Conservation (phyloP, 2,888 invertebrate species). For the Eilema caniola region DNA sequence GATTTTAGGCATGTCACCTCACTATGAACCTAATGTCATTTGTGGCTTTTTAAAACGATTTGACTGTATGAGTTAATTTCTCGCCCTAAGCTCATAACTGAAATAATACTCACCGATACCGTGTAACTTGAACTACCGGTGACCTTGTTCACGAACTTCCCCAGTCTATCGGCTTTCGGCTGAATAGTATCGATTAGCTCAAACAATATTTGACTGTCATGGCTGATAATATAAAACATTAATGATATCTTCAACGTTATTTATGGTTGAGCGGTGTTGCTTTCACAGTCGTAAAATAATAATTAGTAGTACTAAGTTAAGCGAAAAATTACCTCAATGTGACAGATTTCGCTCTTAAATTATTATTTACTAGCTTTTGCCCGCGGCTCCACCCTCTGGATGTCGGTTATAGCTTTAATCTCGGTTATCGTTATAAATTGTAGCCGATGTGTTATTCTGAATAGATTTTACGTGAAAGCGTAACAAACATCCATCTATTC, state of each 20-base stretch:
- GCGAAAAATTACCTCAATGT: too few species aligned
- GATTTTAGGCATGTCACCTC: too few species aligned
- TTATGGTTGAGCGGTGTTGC: neutral
- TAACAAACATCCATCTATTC: too few species aligned
- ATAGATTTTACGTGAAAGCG: too few species aligned
- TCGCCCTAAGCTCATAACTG: neutral
- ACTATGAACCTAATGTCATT: too few species aligned
- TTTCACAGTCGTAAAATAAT: neutral
- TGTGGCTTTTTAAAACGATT: too few species aligned
- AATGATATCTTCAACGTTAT: neutral
- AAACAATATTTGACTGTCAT: constrained; percentile 18
- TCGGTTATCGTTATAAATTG: too few species aligned
- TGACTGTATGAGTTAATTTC: neutral
- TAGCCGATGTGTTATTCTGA: too few species aligned
- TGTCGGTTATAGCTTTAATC: too few species aligned
- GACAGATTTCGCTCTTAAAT: too few species aligned
- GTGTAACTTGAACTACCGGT: constrained; percentile 9
- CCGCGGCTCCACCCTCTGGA: too few species aligned
- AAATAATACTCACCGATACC: neutral
- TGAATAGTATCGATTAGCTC: constrained; percentile 33
- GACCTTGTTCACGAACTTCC: constrained; percentile 37
- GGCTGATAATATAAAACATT: constrained; percentile 11
- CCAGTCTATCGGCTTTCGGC: constrained; percentile 31
- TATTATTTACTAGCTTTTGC: too few species aligned
- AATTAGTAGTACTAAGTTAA: neutral